These are phyloP conservation scores for Petroica traversi DNA, from an alignment of 2,113 vertebrate species.

Conservation along the genomic window DNA sequence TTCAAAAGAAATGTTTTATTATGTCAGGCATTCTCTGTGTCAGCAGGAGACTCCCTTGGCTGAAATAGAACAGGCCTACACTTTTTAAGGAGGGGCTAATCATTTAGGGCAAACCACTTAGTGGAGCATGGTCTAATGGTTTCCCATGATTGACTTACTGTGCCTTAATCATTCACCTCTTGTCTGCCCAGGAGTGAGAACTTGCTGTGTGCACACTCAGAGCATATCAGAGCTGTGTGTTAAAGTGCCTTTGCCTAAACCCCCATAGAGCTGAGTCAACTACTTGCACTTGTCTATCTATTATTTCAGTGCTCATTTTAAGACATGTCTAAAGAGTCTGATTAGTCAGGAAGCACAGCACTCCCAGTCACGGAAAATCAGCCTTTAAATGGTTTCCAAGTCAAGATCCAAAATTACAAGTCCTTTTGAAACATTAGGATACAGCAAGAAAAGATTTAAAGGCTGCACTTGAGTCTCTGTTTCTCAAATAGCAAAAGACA, in stretches of 20 bases:
- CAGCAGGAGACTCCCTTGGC: neutral
- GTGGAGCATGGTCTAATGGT: neutral
- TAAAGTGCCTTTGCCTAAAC: neutral
- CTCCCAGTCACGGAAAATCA: neutral
- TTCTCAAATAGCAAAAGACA: conserved; percentile 3
- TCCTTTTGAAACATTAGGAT: conserved; percentile 14
- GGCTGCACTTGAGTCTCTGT: neutral
- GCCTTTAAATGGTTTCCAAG: conserved; percentile 17
- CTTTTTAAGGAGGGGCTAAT: neutral
- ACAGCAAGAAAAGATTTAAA: conserved; percentile 4
- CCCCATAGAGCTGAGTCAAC: neutral
- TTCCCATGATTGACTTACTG: neutral
- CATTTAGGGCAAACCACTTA: neutral
- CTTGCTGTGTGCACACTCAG: neutral
- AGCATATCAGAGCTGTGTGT: neutral
- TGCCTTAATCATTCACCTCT: neutral
- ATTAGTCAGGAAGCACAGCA: conserved; percentile 20
- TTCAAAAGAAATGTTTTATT: neutral
- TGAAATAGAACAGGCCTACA: neutral
- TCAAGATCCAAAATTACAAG: conserved; percentile 29
- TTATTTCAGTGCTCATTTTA: conserved; percentile 8
- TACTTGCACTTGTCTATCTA: neutral
- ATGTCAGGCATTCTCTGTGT: neutral
- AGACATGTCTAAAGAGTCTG: conserved; percentile 30
- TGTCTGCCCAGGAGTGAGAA: neutral